Conservation (phyloP, 2,113 vertebrate genomes). For the Campylomormyrus numenius region DNA sequence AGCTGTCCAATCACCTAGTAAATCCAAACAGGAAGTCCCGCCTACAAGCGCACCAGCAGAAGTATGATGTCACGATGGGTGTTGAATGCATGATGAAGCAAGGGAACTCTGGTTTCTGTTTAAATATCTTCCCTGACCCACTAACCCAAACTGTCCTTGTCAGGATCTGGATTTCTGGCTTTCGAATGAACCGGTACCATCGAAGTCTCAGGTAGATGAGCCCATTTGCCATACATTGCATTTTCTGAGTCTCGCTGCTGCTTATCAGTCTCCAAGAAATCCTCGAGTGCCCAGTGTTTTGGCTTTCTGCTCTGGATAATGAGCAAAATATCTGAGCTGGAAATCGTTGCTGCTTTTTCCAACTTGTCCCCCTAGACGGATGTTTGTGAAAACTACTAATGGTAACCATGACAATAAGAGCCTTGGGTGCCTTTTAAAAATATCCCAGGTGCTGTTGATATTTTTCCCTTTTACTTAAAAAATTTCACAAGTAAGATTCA, state of each 20-base stretch:
- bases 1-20: slow-evolving; percentile 51
- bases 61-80: slow-evolving; percentile 39
- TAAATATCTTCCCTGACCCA: slow-evolving; percentile 34
- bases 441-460: not conserved
- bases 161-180: slow-evolving; percentile 97
- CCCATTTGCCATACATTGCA: not conserved
- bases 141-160: slow-evolving; percentile 55
- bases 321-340: not conserved
- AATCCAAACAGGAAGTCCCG: slow-evolving; percentile 38
- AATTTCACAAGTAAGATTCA: not conserved
- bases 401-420: not conserved
- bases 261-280: not conserved
- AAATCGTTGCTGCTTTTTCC: not conserved
- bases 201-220: slow-evolving; percentile 66
- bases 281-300: not conserved
- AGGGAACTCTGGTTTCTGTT: not conserved
- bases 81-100: not conserved
- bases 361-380: not conserved
- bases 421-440: not conserved
- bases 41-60: slow-evolving; percentile 52
- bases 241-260: not conserved
- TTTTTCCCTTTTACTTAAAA: not conserved
- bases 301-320: not conserved
- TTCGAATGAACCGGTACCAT: slow-evolving; percentile 68
- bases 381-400: not conserved